A percentile compares a stretch with the other conserved stretches of the same genome.
Evolutionary conservation across 1,140 invertebrate species (phyloP).

Genomic region (Augochlora pura): DNA sequence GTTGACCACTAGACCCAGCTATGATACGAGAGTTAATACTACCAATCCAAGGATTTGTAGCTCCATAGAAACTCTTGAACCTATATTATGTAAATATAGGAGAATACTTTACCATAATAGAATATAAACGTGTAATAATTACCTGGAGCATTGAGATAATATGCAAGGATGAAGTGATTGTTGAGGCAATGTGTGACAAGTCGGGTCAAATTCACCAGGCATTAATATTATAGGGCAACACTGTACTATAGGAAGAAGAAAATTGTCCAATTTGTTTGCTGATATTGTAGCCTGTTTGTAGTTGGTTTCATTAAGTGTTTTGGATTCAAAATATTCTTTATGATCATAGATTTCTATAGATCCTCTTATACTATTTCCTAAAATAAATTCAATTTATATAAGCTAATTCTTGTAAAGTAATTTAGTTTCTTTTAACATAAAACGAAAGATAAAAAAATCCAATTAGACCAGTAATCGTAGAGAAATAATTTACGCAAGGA

Average conservation of each 20-base stretch:
- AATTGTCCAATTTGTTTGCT: constrained; percentile 85
- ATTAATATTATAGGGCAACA: constrained; percentile 88
- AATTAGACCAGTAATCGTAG: not conserved
- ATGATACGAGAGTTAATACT: constrained; percentile 83
- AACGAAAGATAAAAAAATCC: too few relatives aligned
- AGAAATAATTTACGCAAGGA: too few relatives aligned
- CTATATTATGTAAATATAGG: constrained; percentile 42
- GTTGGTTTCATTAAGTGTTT: constrained; percentile 51
- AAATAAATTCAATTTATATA: too few relatives aligned
- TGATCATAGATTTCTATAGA: constrained; percentile 61
- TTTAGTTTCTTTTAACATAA: too few relatives aligned
- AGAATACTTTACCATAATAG: not conserved
- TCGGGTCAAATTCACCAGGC: constrained; percentile 94
- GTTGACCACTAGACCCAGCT: constrained; percentile 92
- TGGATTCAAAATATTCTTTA: constrained; percentile 63
- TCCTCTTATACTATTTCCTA: constrained; percentile 77
- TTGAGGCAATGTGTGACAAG: constrained; percentile 93
- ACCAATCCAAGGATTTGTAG: constrained; percentile 94
- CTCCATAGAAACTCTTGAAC: constrained; percentile 87
- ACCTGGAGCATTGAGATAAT: constrained; percentile 80
- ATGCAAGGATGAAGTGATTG: constrained; percentile 93
- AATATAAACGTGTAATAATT: constrained; percentile 26
- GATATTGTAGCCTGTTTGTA: constrained; percentile 81
- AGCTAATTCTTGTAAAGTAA: too few relatives aligned
- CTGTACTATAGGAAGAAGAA: constrained; percentile 81